Conservation (phyloP, 2,888 invertebrate genomes). For the Drosophila multiciliata region DNA sequence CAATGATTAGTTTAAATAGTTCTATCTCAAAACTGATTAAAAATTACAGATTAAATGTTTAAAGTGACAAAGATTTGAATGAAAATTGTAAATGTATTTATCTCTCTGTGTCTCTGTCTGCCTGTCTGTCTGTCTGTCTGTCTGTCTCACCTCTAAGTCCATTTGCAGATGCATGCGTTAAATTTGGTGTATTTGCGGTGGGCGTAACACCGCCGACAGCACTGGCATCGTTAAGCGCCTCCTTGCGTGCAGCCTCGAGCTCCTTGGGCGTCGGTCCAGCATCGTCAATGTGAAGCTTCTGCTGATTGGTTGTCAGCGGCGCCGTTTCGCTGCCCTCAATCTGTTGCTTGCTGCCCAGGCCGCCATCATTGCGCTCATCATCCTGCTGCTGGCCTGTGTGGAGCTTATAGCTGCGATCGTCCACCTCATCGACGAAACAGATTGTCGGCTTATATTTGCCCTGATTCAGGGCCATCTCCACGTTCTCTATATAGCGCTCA, state of each 20-base stretch:
- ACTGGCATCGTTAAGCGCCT: conserved; percentile 46
- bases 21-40: background rate
- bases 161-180: conserved; percentile 75
- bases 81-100: background rate
- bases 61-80: background rate
- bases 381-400: conserved; percentile 59
- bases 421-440: conserved; percentile 82
- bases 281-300: conserved; percentile 81
- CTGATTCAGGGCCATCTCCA: conserved; percentile 75
- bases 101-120: background rate
- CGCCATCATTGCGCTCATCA: conserved; percentile 49
- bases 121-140: background rate
- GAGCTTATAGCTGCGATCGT: conserved; percentile 78
- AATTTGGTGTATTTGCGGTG: conserved; percentile 68
- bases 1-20: background rate
- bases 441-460: conserved; percentile 82
- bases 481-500: conserved; percentile 14
- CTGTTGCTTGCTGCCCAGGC: conserved; percentile 67
- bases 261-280: conserved; percentile 75
- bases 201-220: conserved; percentile 57
- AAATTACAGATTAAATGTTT: background rate
- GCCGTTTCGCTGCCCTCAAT: conserved; percentile 83
- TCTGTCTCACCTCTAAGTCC: conserved; percentile 74
- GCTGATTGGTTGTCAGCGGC: conserved; percentile 82
- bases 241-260: conserved; percentile 69